Evolutionary conservation across 1,140 invertebrate species (phyloP).

Genomic region (Scaptomyza graminum): DNA sequence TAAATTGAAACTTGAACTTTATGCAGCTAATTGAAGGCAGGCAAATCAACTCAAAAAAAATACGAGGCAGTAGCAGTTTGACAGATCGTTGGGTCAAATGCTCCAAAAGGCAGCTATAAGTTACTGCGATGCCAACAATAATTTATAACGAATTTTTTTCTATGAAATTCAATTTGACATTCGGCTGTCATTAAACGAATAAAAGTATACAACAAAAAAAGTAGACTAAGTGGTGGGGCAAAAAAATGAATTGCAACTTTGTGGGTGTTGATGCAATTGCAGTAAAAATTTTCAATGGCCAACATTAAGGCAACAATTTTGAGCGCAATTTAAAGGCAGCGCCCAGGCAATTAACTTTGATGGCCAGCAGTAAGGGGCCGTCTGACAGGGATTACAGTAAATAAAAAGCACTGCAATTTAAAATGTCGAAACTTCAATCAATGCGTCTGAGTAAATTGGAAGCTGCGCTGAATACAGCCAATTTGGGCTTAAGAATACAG

Average conservation of each 20-base stretch:
- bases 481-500: neutral
- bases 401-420: constrained; percentile 60
- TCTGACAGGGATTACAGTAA: constrained; percentile 35
- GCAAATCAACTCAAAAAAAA: constrained; percentile 39
- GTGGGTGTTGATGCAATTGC: constrained; percentile 62
- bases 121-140: constrained; percentile 24
- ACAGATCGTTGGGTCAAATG: constrained; percentile 44
- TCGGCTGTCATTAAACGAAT: constrained; percentile 60
- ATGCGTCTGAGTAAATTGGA: constrained; percentile 51
- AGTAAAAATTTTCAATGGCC: constrained; percentile 48
- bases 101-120: neutral
- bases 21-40: constrained; percentile 70
- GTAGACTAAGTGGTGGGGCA: neutral
- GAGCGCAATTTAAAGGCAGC: constrained; percentile 57
- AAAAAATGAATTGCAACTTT: constrained; percentile 37
- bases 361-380: constrained; percentile 24
- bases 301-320: constrained; percentile 47
- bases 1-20: constrained; percentile 74
- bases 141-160: constrained; percentile 1
- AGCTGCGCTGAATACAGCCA: neutral
- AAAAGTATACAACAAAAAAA: constrained; percentile 37
- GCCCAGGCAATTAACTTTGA: constrained; percentile 66
- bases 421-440: constrained; percentile 71
- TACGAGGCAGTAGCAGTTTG: constrained; percentile 47
- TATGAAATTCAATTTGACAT: constrained; percentile 70